Percentiles rank a stretch among this genome's conserved stretches.
Evolutionary conservation across 2,888 invertebrate species (phyloP).

Genomic region (Camponotus fellah): DNA sequence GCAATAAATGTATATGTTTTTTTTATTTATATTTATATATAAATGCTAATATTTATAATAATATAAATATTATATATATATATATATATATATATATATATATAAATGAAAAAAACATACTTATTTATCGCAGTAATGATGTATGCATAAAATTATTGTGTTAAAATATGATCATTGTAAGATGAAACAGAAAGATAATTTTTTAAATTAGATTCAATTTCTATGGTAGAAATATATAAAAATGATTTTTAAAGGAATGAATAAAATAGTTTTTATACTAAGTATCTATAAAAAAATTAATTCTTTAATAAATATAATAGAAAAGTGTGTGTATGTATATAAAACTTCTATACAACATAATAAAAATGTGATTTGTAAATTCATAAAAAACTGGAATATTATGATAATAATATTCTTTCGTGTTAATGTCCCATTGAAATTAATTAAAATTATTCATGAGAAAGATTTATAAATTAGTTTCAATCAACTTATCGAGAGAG

Average conservation of each 20-base stretch:
- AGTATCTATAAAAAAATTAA: not conserved
- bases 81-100: no score
- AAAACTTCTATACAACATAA: not conserved
- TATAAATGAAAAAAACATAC: not conserved
- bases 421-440: not conserved
- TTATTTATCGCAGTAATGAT: not conserved
- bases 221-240: not conserved
- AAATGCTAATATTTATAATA: no score
- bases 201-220: not conserved
- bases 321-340: not conserved
- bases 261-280: not conserved
- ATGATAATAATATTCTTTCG: not conserved
- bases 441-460: conserved; percentile 28
- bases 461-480: conserved; percentile 71
- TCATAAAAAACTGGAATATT: not conserved
- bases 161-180: not conserved
- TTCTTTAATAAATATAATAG: not conserved
- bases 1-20: not conserved
- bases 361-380: not conserved
- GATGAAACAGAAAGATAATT: not conserved
- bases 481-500: conserved; percentile 56
- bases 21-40: not conserved
- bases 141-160: not conserved
- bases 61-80: no score
- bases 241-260: not conserved